Conservation (phyloP, 1,140 invertebrate genomes). For the Elymnias hypermnestra region DNA sequence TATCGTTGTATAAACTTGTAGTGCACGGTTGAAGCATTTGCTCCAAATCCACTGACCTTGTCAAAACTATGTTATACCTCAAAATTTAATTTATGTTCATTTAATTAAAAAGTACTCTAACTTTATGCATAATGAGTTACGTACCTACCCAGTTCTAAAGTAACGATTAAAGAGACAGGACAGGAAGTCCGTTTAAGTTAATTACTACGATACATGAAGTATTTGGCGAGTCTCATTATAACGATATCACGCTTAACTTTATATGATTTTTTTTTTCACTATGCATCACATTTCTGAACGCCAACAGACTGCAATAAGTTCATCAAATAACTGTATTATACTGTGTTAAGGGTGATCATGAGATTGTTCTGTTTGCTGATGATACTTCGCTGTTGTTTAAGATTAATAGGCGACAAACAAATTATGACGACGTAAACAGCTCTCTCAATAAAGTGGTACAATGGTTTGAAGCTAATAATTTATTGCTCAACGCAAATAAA, state of each 20-base stretch:
- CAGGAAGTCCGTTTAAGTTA: neutral
- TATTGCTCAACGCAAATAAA: too few relatives aligned
- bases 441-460: too few relatives aligned
- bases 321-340: neutral
- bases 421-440: too few relatives aligned
- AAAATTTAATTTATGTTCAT: too few relatives aligned
- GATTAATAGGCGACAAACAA: too few relatives aligned
- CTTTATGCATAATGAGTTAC: neutral
- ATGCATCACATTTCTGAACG: too few relatives aligned
- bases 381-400: too few relatives aligned
- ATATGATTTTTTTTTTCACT: too few relatives aligned
- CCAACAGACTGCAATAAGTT: neutral
- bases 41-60: slow-evolving; percentile 15
- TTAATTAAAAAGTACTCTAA: neutral
- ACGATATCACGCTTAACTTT: neutral
- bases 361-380: too few relatives aligned
- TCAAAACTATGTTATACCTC: neutral
- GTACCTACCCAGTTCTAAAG: neutral
- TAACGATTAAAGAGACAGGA: neutral
- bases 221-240: neutral
- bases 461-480: too few relatives aligned
- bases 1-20: too few relatives aligned
- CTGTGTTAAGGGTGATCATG: too few relatives aligned
- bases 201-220: neutral
- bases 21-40: slow-evolving; percentile 11